Conservation (phyloP, 2,888 invertebrate genomes). For the Andrena trimmerana region DNA sequence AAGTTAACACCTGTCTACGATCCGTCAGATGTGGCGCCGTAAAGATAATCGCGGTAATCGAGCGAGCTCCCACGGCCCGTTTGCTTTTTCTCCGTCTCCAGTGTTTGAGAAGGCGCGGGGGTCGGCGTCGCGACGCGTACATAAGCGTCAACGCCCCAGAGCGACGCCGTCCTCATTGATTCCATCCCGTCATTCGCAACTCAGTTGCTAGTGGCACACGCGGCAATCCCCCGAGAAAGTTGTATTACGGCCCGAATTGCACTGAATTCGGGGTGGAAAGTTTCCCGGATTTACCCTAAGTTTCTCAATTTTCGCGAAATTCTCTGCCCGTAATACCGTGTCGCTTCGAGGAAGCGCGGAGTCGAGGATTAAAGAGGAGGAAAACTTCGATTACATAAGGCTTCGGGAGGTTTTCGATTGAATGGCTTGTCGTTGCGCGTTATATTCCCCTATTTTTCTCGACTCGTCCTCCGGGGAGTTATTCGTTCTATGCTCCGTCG, state of each 20-base stretch:
- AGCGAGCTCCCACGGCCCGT: background rate
- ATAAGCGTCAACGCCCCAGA: conserved; percentile 76
- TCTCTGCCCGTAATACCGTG: background rate
- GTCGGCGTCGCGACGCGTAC: conserved; percentile 73
- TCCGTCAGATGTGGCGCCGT: background rate
- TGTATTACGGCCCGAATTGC: conserved; percentile 16
- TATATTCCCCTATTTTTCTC: background rate
- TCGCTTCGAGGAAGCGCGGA: background rate
- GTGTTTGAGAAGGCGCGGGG: conserved; percentile 27
- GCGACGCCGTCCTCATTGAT: conserved; percentile 81
- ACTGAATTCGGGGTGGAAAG: background rate
- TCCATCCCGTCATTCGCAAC: conserved; percentile 63
- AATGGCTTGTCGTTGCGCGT: background rate
- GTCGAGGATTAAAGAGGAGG: conserved; percentile 21
- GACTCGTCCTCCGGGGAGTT: background rate
- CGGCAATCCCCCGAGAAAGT: background rate
- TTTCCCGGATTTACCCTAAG: conserved; percentile 11
- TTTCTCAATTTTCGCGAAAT: conserved; percentile 48
- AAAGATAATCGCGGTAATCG: conserved; percentile 14
- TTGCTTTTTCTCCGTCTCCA: conserved; percentile 19
- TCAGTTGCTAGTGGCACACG: conserved; percentile 10
- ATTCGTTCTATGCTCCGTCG: background rate
- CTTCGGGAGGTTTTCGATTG: background rate
- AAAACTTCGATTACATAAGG: background rate
- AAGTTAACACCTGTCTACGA: background rate